These are phyloP conservation scores for Centroberyx gerrardi DNA, from an alignment of 2,797 vertebrate species.

Conservation along the genomic window DNA sequence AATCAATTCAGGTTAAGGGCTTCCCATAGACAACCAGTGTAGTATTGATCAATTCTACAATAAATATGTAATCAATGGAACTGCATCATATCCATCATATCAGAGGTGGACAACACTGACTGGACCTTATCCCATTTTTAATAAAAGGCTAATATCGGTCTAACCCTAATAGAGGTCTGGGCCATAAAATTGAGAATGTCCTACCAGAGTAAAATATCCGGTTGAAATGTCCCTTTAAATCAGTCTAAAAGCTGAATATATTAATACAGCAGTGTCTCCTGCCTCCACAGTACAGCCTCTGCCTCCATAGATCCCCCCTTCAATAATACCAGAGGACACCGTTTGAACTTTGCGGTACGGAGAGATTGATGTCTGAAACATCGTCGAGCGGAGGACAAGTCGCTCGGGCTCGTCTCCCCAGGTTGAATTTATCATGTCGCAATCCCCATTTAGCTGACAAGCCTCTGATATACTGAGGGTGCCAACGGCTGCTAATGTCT, in stretches of 20 bases:
- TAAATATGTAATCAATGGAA: too few relatives aligned
- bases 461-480: slow-evolving; percentile 50
- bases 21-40: too few relatives aligned
- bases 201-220: background rate
- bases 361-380: slow-evolving; percentile 40
- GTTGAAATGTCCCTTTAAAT: slow-evolving; percentile 10
- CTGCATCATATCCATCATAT: too few relatives aligned
- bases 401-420: slow-evolving; percentile 9
- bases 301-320: background rate
- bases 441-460: slow-evolving; percentile 50
- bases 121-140: too few relatives aligned
- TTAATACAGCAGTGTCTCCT: background rate
- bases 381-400: background rate
- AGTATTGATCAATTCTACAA: too few relatives aligned
- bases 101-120: too few relatives aligned
- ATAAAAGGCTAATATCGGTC: too few relatives aligned
- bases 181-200: background rate
- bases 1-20: too few relatives aligned
- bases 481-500: slow-evolving; percentile 56
- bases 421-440: slow-evolving; percentile 39
- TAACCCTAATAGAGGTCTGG: too few relatives aligned
- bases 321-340: slow-evolving; percentile 18
- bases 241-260: slow-evolving; percentile 2
- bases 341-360: slow-evolving; percentile 29
- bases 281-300: background rate